phyloP scores from a whole-genome alignment of 2,888 invertebrate species.

The Drosophila aldrichi region DNA sequence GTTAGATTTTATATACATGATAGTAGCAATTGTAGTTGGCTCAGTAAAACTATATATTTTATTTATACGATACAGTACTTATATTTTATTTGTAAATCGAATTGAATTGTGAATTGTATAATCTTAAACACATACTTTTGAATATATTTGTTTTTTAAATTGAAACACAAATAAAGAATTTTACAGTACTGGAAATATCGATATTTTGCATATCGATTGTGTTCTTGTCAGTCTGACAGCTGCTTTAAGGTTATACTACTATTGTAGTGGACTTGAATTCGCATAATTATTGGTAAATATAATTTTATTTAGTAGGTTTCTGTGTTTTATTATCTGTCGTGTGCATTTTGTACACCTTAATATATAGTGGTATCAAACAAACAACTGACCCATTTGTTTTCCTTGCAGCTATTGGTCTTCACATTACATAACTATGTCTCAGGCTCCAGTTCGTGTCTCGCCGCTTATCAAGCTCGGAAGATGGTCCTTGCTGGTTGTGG shows the following conservation, averaged over 20 bases:
- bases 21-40: too few species aligned
- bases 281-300: conserved; percentile 64
- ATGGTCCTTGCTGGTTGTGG: conserved; percentile 91
- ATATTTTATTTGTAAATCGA: background rate
- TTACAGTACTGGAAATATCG: conserved; percentile 36
- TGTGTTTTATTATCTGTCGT: background rate
- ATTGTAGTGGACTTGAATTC: conserved; percentile 47
- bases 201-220: conserved; percentile 39
- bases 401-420: conserved; percentile 58
- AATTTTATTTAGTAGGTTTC: conserved; percentile 19
- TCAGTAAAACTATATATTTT: too few species aligned
- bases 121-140: background rate
- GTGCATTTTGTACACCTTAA: too few species aligned
- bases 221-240: conserved; percentile 67
- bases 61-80: too few species aligned
- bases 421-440: conserved; percentile 84
- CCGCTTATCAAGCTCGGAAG: conserved; percentile 93
- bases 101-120: background rate
- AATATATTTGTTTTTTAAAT: background rate
- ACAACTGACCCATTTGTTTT: conserved; percentile 18
- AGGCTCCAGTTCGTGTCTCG: conserved; percentile 91
- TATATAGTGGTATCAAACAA: background rate
- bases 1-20: too few species aligned
- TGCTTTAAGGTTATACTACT: conserved; percentile 74
- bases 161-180: background rate